Evolutionary conservation across 2,888 invertebrate species (phyloP).

Genomic region (Ophion slaviceki): DNA sequence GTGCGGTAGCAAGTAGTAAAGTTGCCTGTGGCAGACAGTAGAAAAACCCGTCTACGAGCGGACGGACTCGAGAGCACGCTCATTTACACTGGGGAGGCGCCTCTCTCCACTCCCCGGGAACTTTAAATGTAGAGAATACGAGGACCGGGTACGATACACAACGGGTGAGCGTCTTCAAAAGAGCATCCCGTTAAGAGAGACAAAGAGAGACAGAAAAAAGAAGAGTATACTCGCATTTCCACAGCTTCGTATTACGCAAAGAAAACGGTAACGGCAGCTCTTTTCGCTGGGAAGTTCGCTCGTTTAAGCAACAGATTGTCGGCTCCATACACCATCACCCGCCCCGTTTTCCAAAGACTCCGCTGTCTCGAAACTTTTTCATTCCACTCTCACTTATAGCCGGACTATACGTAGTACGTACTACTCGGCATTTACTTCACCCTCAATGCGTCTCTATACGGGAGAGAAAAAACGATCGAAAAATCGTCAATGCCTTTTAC

Average conservation of each 20-base stretch:
- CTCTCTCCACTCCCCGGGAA: conserved; percentile 61
- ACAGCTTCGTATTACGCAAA: conserved; percentile 65
- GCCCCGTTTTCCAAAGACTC: conserved; percentile 57
- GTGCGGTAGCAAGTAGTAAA: conserved; percentile 67
- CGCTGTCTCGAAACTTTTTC: conserved; percentile 53
- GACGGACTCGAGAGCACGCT: conserved; percentile 69
- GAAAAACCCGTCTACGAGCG: conserved; percentile 71
- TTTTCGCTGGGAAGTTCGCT: conserved; percentile 60
- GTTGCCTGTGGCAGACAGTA: conserved; percentile 69
- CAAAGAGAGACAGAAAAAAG: conserved; percentile 13
- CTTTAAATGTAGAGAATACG: conserved; percentile 67
- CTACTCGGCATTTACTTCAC: conserved; percentile 22
- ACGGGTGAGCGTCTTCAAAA: conserved; percentile 56
- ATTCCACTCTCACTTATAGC: conserved; percentile 22
- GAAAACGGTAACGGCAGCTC: conserved; percentile 64
- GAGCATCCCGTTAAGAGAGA: conserved; percentile 19
- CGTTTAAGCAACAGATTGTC: conserved; percentile 69
- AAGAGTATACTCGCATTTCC: conserved; percentile 60
- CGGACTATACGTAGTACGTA: conserved; percentile 9
- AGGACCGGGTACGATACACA: conserved; percentile 56
- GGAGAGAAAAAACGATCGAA: conserved; percentile 27
- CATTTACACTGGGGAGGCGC: conserved; percentile 67
- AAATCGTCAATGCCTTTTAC: conserved; percentile 38
- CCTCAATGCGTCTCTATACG: conserved; percentile 33
- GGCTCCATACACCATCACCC: conserved; percentile 48